Evolutionary conservation across 1,140 invertebrate genomes (phyloP).

Genomic region (Cydia splendana): DNA sequence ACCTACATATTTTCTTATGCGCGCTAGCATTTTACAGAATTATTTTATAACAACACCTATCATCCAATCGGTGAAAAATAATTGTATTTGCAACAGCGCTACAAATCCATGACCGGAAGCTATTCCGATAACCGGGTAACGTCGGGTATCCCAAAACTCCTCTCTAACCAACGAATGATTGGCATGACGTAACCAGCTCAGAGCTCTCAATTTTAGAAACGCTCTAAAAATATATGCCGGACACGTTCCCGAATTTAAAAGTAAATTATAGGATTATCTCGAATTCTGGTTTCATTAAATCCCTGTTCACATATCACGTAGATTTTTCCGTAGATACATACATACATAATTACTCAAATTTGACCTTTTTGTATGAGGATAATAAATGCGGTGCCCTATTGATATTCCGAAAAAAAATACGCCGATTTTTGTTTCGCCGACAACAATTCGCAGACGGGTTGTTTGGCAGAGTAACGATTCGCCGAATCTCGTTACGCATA

Average conservation of each 20-base stretch:
- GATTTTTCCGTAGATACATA: not conserved
- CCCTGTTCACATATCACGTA: constrained; percentile 9
- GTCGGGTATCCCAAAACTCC: not conserved
- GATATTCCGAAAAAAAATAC: too few species aligned
- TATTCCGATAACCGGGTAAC: not conserved
- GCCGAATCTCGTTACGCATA: too few species aligned
- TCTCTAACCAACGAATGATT: not conserved
- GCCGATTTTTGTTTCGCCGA: too few species aligned
- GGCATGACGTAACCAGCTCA: not conserved
- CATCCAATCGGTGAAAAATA: not conserved
- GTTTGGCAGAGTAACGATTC: too few species aligned
- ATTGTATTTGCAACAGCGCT: not conserved
- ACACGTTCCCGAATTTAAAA: not conserved
- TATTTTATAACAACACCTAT: not conserved
- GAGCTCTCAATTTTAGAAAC: not conserved
- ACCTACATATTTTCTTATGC: too few species aligned
- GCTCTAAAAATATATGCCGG: not conserved
- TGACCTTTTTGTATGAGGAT: not conserved
- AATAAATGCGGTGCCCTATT: too few species aligned
- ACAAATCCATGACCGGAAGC: not conserved
- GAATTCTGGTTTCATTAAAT: not conserved
- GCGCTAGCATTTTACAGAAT: not conserved
- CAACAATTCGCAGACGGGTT: too few species aligned
- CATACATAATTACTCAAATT: not conserved
- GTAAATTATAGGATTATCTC: not conserved